Evolutionary conservation across 2,113 vertebrate species (phyloP), one percentile per base, ranked within the genome.

Genomic region (Phrynosoma platyrhinos): DNA sequence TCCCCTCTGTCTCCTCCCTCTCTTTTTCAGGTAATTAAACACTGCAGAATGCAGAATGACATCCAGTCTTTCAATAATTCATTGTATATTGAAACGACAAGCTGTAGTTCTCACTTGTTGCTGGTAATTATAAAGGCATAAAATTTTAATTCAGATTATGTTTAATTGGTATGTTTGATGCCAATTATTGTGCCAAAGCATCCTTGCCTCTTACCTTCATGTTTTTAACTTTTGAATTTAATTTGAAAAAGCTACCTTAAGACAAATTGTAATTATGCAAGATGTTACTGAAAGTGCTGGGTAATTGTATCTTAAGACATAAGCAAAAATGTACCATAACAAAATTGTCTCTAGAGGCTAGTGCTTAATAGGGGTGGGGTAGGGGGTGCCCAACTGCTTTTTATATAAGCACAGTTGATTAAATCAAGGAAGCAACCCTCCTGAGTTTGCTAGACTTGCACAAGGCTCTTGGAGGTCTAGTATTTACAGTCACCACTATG

Each of bases 81-180:
- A 91, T 92, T 93, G 69, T 88, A 84, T 94, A 91, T 91, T 94
- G 95, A 94, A 93, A 79, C 89, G 95, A 94, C 87, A 95, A 92
- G 79, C 32, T 92, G 74, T 90, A 92, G 88, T 94, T 89, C 92
- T 95, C 91, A 92, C 82, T 94, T 95, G 93, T 77, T 94, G 95
- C 94, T 91, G 53, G 84, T 90, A 95, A 97, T 96, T 96, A 95
- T 96, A 94, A 96, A 96, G 80, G 87, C 69, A 94, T 94, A 95
- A 91, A 92, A 92, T 58, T 94, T 96, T 94, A 94, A 95, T 95
- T 92, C 52, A 92, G 93, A 91, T 83, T 94, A 82, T 68, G 79
- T 92, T 93, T 92, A 96, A 95, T 93, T 95, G 93, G 89, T 88
- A 86, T 89, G 72, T 94, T 94, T 94, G 89, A 93, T 93, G 86